Evolutionary conservation across 2,797 vertebrate species (phyloP).

Genomic region (Myotis myotis): DNA sequence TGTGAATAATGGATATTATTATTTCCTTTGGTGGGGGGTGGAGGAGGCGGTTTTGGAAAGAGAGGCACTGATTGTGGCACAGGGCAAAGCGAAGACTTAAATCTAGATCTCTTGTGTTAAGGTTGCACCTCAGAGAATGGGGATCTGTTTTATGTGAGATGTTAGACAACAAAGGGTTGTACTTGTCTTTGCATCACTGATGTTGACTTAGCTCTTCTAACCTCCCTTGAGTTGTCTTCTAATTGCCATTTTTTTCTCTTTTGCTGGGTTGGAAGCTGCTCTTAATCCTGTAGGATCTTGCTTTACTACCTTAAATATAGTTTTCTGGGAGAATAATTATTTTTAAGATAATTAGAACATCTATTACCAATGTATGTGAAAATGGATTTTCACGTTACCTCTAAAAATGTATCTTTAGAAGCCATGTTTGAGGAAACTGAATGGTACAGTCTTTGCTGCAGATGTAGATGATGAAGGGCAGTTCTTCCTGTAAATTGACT

Average conservation of each 20-base stretch:
- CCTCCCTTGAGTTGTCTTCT: background rate
- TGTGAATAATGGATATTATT: background rate
- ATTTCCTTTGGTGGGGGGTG: background rate
- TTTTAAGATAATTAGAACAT: slow-evolving; percentile 46
- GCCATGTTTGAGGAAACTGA: background rate
- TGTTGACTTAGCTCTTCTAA: slow-evolving; percentile 6
- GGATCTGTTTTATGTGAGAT: slow-evolving; percentile 10
- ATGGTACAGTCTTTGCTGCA: background rate
- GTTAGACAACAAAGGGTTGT: background rate
- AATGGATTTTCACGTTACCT: slow-evolving; percentile 31
- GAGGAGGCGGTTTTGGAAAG: background rate
- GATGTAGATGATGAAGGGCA: background rate
- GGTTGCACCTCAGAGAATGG: background rate
- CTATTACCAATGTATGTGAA: background rate
- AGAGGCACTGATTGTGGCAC: background rate
- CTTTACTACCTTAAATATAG: background rate
- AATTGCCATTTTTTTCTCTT: background rate
- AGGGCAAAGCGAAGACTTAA: background rate
- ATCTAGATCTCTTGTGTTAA: background rate
- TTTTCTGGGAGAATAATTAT: slow-evolving; percentile 43
- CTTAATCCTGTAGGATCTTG: background rate
- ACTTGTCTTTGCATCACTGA: background rate
- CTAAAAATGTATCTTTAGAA: slow-evolving; percentile 12
- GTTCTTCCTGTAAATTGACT: slow-evolving; percentile 38
- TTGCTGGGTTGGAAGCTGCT: background rate